These are phyloP conservation scores for Daboia siamensis DNA, from an alignment of 2,113 vertebrate species.

Conservation along the genomic window DNA sequence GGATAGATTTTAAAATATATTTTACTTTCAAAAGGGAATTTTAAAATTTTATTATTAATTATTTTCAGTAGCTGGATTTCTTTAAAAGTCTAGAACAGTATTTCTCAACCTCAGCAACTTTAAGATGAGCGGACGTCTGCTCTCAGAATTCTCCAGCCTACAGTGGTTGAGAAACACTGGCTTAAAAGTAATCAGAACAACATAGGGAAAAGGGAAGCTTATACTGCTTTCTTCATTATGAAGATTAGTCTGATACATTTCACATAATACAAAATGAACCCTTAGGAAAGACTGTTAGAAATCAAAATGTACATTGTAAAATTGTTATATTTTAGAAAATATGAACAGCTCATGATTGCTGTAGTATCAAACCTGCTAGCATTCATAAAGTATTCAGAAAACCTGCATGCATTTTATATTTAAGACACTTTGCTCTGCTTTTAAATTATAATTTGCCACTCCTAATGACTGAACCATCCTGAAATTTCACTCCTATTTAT, in stretches of 20 bases:
- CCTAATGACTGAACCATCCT: neutral
- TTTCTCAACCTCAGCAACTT: neutral
- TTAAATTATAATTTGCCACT: slow-evolving; percentile 11
- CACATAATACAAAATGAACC: slow-evolving; percentile 32
- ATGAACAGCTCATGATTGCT: neutral
- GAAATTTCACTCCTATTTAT: neutral
- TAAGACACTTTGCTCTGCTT: slow-evolving; percentile 26
- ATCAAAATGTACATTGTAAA: neutral
- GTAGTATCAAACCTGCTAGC: neutral
- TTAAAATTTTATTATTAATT: slow-evolving; percentile 16
- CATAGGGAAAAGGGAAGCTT: neutral
- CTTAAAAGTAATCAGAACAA: slow-evolving; percentile 35
- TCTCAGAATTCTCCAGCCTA: neutral
- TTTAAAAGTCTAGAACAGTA: slow-evolving; percentile 39
- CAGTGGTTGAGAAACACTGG: neutral
- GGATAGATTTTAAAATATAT: neutral
- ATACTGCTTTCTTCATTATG: slow-evolving; percentile 37
- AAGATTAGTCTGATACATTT: slow-evolving; percentile 33
- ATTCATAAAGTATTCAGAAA: neutral
- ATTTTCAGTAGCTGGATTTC: slow-evolving; percentile 11
- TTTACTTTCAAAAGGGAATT: slow-evolving; percentile 27
- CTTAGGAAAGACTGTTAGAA: neutral
- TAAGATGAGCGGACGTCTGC: neutral
- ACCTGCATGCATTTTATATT: neutral
- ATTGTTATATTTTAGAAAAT: neutral